Base-by-base conservation (phyloP, 2,113 vertebrate species). In the Eublepharis macularius region DNA sequence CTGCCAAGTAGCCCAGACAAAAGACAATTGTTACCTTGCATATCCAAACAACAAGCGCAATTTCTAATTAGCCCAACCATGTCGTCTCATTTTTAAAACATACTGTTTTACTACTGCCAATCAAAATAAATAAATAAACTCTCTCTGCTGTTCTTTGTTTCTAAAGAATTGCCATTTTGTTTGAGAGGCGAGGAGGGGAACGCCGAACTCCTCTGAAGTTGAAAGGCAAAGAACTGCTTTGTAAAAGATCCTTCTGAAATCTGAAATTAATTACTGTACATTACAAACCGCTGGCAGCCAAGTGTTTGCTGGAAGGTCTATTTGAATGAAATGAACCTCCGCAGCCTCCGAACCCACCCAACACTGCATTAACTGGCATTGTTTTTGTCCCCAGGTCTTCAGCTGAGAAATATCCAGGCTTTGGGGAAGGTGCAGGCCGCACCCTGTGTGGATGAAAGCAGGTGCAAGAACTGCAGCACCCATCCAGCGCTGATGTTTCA, bases 201-300 rank as follows among this genome's bases (percentile, higher is more conserved):
- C 86, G 83, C 43, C n/a, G 19, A 66, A 54, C 0, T 82, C 81
- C 49, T 82, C 0, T 76, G 80, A 87, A 89, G 51, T 68, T 81
- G 54, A 91, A 82, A 84, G 12, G 79, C 4, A 7, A 51, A 0
- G 49, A 36, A 75, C 85, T 17, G 72, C 66, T 74, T 87, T 70
- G 4, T 57, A 77, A 80, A 89, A 91, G 88, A 2, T 1, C 66
- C 80, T 24, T 32, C 66, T 89, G 89, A 41, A 83, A 75, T 82
- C 87, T 73, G 90, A 84, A 86, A 60, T 29, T 84, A 83, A 91
- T 94, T 93, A 85, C 2, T 49, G 29, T 4, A 88, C 83, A 89
- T 91, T 91, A 91, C 47, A 45, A 87, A 54, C 36, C 74, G 57
- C 78, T 10, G n/a, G 82, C 72, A 49, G 78, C 75, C 19, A 82